These are phyloP conservation scores for Willisornis vidua DNA, from an alignment of 2,113 vertebrate genomes.

Conservation along the genomic window DNA sequence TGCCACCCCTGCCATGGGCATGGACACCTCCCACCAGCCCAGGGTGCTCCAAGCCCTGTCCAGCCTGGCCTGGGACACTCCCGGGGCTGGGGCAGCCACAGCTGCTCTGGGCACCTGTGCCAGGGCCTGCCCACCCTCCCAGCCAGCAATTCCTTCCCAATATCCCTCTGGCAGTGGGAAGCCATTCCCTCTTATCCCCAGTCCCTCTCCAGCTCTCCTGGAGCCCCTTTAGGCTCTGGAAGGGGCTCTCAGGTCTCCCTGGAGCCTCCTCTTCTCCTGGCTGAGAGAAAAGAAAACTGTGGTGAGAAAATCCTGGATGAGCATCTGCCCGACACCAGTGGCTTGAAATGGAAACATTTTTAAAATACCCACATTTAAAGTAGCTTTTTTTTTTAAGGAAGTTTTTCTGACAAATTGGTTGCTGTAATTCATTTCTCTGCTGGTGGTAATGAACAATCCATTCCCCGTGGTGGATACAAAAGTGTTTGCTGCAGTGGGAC, in stretches of 20 bases:
- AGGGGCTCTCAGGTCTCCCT: not conserved
- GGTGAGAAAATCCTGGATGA: not conserved
- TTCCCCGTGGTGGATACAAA: not conserved
- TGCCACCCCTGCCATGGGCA: not conserved
- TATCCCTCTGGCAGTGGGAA: not conserved
- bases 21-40: not conserved
- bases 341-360: not conserved
- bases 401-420: not conserved
- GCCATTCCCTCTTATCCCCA: not conserved
- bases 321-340: fast-evolving
- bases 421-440: not conserved
- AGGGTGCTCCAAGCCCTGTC: not conserved
- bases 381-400: not conserved
- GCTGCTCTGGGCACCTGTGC: too few relatives aligned
- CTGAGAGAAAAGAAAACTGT: not conserved
- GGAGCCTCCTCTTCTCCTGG: not conserved
- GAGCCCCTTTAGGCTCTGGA: not conserved
- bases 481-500: not conserved
- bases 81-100: not conserved
- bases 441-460: not conserved
- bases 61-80: not conserved
- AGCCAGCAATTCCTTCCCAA: not conserved
- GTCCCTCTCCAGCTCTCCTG: not conserved
- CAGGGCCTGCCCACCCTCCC: too few relatives aligned
- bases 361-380: not conserved